Evolutionary conservation across 1,140 invertebrate species (phyloP).

Genomic region (Trichomalopsis sarcophagae): DNA sequence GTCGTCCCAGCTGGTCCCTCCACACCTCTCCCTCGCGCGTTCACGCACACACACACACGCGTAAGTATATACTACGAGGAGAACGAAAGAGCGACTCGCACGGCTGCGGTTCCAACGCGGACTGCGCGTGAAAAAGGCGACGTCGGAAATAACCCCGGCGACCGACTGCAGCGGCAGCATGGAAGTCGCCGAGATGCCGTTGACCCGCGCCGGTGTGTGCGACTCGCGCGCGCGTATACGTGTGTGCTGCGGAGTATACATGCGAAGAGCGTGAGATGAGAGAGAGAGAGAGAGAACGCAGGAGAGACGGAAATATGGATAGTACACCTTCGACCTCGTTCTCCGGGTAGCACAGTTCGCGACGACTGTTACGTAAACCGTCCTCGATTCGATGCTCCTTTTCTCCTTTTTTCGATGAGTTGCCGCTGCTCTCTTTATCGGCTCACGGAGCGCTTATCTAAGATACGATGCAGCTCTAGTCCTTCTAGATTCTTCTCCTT

Average conservation of each 20-base stretch:
- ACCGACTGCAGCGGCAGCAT: neutral
- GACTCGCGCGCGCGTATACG: neutral
- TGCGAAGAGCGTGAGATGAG: conserved; percentile 7
- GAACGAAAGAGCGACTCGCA: conserved; percentile 4
- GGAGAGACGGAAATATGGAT: neutral
- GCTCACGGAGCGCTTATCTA: neutral
- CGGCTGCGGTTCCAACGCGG: neutral
- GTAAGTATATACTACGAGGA: neutral
- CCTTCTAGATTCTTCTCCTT: conserved; percentile 34
- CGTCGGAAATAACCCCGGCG: conserved; percentile 48
- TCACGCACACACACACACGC: neutral
- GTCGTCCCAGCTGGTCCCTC: neutral
- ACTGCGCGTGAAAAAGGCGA: conserved; percentile 41
- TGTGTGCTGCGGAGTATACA: neutral
- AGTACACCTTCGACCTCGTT: conserved; percentile 41
- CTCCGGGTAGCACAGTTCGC: conserved; percentile 25
- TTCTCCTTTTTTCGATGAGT: conserved; percentile 11
- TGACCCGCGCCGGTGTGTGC: conserved; percentile 34
- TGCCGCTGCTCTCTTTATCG: neutral
- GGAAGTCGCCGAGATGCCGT: conserved; percentile 43
- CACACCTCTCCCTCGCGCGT: neutral
- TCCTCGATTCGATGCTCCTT: conserved; percentile 32
- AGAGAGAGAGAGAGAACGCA: neutral
- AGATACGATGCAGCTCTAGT: neutral
- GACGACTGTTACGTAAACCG: conserved; percentile 42